Evolutionary conservation across 2,113 vertebrate species (phyloP).

Genomic region (Gopherus evgoodei): DNA sequence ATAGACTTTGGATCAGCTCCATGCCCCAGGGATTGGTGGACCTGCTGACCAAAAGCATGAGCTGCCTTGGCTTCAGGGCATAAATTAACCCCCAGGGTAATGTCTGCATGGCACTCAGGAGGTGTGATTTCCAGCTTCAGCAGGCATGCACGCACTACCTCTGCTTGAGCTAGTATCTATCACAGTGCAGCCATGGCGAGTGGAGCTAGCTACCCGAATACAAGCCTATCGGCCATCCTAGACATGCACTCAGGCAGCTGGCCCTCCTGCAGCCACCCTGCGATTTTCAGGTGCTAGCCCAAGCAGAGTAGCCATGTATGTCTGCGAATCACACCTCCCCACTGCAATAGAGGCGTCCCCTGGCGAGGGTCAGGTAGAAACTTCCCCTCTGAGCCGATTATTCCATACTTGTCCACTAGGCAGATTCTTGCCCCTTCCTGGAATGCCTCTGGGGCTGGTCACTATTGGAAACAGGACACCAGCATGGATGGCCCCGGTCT

Average conservation of each 20-base stretch:
- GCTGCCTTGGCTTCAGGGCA: background rate
- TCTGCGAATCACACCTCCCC: background rate
- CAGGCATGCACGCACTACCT: background rate
- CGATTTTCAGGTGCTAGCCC: background rate
- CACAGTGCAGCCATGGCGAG: too few species aligned
- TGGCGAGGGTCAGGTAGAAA: background rate
- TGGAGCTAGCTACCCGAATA: background rate
- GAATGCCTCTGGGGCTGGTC: background rate
- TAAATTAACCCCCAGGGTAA: background rate
- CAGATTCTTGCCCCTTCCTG: background rate
- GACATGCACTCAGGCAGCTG: too few species aligned
- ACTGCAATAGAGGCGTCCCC: background rate
- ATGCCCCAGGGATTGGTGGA: background rate
- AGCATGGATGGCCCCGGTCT: background rate
- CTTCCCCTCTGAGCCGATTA: rapidly evolving
- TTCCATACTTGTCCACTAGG: background rate
- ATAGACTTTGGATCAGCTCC: background rate
- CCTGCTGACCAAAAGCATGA: background rate
- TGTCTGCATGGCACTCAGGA: background rate
- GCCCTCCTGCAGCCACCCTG: too few species aligned
- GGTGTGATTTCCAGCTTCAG: background rate
- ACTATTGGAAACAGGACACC: background rate
- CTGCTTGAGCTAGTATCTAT: background rate
- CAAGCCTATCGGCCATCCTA: background rate
- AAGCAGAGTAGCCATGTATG: background rate